Conservation (phyloP, 1,140 invertebrate genomes). For the Sinonovacula constricta region DNA sequence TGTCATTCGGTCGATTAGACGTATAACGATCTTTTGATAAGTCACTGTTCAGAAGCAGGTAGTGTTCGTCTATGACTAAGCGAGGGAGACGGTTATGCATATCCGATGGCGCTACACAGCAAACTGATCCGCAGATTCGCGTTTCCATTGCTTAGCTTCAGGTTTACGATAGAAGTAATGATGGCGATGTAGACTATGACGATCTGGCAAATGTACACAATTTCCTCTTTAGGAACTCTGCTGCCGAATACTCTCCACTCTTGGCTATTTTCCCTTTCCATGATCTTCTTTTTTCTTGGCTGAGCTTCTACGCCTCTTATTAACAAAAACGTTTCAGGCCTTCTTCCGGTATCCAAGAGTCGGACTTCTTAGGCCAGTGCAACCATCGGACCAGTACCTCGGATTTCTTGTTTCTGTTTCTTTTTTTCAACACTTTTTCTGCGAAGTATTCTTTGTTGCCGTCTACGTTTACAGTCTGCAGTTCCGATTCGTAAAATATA, state of each 20-base stretch:
- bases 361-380: conserved; percentile 15
- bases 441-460: background rate
- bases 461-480: background rate
- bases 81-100: background rate
- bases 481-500: conserved; percentile 29
- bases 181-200: conserved; percentile 16
- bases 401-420: background rate
- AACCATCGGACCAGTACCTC: conserved; percentile 23
- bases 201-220: conserved; percentile 6
- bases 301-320: conserved; percentile 8
- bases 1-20: background rate
- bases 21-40: background rate
- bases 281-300: no score
- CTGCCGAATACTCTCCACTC: conserved; percentile 3
- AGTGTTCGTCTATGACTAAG: no score
- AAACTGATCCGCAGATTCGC: conserved; percentile 11
- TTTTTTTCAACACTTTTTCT: conserved; percentile 5
- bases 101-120: background rate
- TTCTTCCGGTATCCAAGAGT: conserved; percentile 11
- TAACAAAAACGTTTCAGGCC: background rate
- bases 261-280: background rate
- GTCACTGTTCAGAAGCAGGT: background rate
- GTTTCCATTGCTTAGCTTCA: conserved; percentile 7
- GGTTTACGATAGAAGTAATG: conserved; percentile 13
- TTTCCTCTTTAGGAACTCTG: conserved; percentile 1